Percentiles rank a stretch among this genome's conserved stretches.
phyloP scores from a whole-genome alignment of 2,888 invertebrate species.

The Lycia hirtaria region DNA sequence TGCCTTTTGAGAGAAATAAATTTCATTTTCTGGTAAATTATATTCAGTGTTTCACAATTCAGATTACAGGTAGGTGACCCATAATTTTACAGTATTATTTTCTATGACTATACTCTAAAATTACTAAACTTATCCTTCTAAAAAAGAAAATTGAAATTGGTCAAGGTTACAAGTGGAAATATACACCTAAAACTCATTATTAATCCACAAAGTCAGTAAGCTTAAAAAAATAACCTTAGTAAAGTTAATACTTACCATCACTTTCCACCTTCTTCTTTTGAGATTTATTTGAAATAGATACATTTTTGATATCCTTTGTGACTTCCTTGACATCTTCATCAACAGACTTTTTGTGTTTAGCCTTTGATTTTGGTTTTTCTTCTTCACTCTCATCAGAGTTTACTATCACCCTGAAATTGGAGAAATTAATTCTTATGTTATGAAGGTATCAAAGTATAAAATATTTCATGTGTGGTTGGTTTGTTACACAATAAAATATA shows the following conservation, averaged over 20 bases:
- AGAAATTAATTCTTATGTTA: background rate
- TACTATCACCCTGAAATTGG: constrained; percentile 60
- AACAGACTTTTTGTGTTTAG: constrained; percentile 79
- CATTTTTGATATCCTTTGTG: constrained; percentile 85
- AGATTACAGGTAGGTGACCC: too few relatives aligned
- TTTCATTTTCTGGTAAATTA: too few relatives aligned
- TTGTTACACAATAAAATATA: background rate
- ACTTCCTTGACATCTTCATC: constrained; percentile 81
- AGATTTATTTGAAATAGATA: constrained; percentile 84
- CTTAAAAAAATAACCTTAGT: background rate
- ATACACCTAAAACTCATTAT: too few relatives aligned
- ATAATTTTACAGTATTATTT: too few relatives aligned
- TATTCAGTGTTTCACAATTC: too few relatives aligned
- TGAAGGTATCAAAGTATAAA: background rate
- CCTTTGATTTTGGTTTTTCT: constrained; percentile 76
- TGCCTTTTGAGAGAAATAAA: too few relatives aligned
- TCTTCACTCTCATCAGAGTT: constrained; percentile 80
- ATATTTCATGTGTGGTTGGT: background rate
- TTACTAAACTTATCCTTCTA: too few relatives aligned
- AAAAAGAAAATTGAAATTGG: too few relatives aligned
- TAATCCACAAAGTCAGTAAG: too few relatives aligned
- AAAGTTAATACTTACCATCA: constrained; percentile 58
- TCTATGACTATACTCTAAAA: too few relatives aligned
- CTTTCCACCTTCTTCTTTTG: constrained; percentile 76
- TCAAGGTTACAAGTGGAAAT: too few relatives aligned